These are phyloP conservation scores for Neogale vison DNA, from an alignment of 2,113 vertebrate genomes.

Conservation along the genomic window DNA sequence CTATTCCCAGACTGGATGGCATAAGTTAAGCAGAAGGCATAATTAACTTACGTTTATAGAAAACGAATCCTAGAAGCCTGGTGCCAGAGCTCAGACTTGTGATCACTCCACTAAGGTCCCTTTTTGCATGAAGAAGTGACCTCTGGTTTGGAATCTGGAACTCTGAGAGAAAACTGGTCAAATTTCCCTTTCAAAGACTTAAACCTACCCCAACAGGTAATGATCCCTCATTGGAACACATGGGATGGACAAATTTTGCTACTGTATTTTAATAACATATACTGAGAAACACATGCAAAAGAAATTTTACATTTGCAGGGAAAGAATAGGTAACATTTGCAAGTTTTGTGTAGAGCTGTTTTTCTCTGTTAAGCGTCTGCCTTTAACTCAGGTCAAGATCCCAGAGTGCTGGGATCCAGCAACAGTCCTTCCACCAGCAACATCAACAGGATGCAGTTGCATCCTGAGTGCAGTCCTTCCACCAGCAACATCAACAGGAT, in stretches of 20 bases:
- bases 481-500: background rate
- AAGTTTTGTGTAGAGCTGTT: background rate
- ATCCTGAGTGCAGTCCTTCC: background rate
- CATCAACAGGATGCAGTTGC: no score
- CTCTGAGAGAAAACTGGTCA: background rate
- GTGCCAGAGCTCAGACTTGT: background rate
- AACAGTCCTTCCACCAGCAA: no score
- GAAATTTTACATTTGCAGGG: background rate
- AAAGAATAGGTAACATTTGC: background rate
- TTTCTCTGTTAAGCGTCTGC: no score
- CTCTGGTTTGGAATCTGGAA: background rate
- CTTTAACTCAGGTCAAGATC: no score
- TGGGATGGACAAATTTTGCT: background rate
- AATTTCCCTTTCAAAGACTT: background rate
- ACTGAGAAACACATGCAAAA: background rate
- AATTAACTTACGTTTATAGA: background rate
- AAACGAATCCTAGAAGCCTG: background rate
- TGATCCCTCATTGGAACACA: background rate
- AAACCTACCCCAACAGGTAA: background rate
- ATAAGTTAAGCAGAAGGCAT: no score
- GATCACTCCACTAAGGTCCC: background rate
- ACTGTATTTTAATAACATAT: background rate
- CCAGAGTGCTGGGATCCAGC: no score
- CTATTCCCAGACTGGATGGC: background rate
- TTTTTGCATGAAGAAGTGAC: background rate